phyloP scores from a whole-genome alignment of 2,888 invertebrate genomes.

The Dusona sp. region DNA sequence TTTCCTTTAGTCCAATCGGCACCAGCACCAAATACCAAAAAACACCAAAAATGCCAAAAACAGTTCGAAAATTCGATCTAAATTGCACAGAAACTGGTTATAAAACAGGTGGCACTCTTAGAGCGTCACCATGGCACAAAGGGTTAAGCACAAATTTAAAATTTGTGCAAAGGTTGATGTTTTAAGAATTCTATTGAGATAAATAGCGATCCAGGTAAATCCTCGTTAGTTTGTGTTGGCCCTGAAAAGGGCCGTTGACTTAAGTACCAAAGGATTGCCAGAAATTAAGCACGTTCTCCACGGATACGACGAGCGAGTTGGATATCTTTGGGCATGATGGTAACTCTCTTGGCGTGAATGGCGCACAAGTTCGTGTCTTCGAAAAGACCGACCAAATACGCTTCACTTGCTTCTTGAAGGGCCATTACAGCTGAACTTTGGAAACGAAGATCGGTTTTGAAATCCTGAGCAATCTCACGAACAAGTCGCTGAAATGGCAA shows the following conservation, averaged over 20 bases:
- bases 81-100: too few species aligned
- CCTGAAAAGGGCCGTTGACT: slow-evolving; percentile 28
- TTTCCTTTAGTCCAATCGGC: too few species aligned
- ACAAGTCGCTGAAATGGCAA: slow-evolving; percentile 33
- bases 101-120: too few species aligned
- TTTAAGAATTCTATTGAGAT: neutral
- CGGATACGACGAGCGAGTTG: slow-evolving; percentile 23
- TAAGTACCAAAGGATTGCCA: neutral
- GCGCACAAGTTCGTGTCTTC: slow-evolving; percentile 32
- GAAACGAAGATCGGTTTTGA: slow-evolving; percentile 26
- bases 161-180: neutral
- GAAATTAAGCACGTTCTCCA: slow-evolving; percentile 23
- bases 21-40: too few species aligned
- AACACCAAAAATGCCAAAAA: too few species aligned
- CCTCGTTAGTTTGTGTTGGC: slow-evolving; percentile 36
- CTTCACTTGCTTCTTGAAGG: slow-evolving; percentile 18
- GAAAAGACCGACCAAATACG: slow-evolving; percentile 29
- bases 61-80: too few species aligned
- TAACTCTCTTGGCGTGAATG: slow-evolving; percentile 20
- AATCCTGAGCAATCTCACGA: slow-evolving; percentile 29
- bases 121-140: too few species aligned
- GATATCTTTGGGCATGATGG: slow-evolving; percentile 23
- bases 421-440: slow-evolving; percentile 26
- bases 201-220: neutral
- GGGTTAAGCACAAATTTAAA: too few species aligned